phyloP scores from a whole-genome alignment of 2,888 invertebrate genomes.

The Phengaris alcon region DNA sequence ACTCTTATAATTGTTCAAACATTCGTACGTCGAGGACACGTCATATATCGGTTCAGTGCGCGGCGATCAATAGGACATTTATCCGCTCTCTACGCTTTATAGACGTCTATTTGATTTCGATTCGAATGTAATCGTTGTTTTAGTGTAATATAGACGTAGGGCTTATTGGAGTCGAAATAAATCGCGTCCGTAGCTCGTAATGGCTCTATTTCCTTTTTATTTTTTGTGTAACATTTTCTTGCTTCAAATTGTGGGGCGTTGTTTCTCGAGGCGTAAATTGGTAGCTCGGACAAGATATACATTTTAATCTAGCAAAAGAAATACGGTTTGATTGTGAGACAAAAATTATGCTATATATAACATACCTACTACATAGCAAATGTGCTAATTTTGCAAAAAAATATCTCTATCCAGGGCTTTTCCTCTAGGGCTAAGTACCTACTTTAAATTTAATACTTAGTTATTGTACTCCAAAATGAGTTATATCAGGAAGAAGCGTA shows the following conservation, averaged over 20 bases:
- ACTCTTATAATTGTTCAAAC: not conserved
- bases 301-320: too few species aligned
- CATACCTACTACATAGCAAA: too few species aligned
- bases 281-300: not conserved
- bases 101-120: conserved; percentile 22
- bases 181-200: conserved; percentile 15
- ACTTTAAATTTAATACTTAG: too few species aligned
- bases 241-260: not conserved
- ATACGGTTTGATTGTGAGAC: too few species aligned
- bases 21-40: not conserved
- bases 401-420: too few species aligned
- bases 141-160: conserved; percentile 8
- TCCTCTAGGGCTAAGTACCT: too few species aligned
- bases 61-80: conserved; percentile 16
- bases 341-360: too few species aligned
- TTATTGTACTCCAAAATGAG: too few species aligned
- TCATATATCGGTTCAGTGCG: conserved; percentile 21
- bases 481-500: too few species aligned
- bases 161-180: conserved; percentile 4
- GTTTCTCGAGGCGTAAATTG: not conserved
- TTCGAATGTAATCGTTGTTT: conserved; percentile 17
- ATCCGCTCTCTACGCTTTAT: conserved; percentile 9
- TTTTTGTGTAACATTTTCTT: not conserved
- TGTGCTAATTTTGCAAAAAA: too few species aligned
- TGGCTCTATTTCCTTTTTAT: conserved; percentile 32